A percentile compares a stretch with the other conserved stretches of the same genome.
Conservation (phyloP, 1,140 invertebrate genomes). For the Calephelis nemesis region DNA sequence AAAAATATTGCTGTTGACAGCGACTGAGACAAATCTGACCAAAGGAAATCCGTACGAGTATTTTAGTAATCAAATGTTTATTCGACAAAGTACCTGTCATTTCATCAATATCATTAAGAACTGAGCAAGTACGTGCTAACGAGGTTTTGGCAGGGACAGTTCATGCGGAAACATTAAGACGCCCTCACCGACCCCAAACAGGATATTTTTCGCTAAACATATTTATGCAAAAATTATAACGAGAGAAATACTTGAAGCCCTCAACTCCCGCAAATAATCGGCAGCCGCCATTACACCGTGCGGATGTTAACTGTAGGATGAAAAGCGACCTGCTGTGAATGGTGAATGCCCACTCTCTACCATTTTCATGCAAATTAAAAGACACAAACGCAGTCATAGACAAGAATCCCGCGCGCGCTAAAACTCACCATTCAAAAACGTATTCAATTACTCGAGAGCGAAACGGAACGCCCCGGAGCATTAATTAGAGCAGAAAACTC, state of each 20-base stretch:
- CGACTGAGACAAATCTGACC: background rate
- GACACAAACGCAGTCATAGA: constrained; percentile 68
- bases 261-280: constrained; percentile 33
- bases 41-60: background rate
- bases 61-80: background rate
- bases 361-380: constrained; percentile 78
- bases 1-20: background rate
- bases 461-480: constrained; percentile 73
- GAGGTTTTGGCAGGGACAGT: constrained; percentile 52
- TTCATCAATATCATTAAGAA: background rate
- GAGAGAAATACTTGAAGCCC: constrained; percentile 54
- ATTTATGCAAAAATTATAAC: constrained; percentile 72
- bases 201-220: constrained; percentile 54
- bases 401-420: constrained; percentile 63
- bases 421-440: constrained; percentile 70
- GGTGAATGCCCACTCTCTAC: constrained; percentile 62
- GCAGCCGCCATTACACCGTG: constrained; percentile 4
- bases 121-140: constrained; percentile 35
- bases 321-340: constrained; percentile 11
- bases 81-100: background rate
- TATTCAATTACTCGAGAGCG: constrained; percentile 71
- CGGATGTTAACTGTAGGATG: background rate
- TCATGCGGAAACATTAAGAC: constrained; percentile 61
- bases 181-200: constrained; percentile 38
- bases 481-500: constrained; percentile 76